Conservation (phyloP, 2,113 vertebrate genomes). For the Muntiacus muntjak region DNA sequence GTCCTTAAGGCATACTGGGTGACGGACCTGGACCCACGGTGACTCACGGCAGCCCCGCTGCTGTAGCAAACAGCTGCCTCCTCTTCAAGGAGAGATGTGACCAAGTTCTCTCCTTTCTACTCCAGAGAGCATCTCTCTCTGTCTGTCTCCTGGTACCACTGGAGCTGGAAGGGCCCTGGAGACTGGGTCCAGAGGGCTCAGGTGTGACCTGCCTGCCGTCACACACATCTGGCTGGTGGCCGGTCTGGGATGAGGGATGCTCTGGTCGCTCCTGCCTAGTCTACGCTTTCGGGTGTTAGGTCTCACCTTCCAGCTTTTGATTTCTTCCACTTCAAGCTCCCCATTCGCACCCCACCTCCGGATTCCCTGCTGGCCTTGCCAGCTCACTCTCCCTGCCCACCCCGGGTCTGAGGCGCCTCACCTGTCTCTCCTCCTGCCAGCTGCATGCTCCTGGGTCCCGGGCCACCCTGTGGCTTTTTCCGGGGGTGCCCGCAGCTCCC, state of each 20-base stretch:
- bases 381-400: not conserved
- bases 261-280: not conserved
- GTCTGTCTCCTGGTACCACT: not conserved
- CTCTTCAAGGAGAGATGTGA: not conserved
- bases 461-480: not conserved
- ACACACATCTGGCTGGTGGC: not conserved
- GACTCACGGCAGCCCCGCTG: not conserved
- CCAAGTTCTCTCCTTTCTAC: not conserved
- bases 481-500: not conserved
- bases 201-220: not conserved
- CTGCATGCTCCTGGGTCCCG: not conserved
- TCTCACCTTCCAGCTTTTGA: not conserved
- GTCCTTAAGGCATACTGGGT: not conserved
- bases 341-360: not conserved
- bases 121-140: not conserved
- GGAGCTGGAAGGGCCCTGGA: not conserved
- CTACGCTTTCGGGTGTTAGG: not conserved
- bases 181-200: not conserved
- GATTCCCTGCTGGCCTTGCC: not conserved
- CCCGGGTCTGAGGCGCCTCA: not conserved
- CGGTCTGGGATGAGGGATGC: not conserved
- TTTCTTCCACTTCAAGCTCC: not conserved
- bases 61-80: rapidly evolving
- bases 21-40: rapidly evolving
- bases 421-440: conserved; percentile 3